Conservation (phyloP, 2,888 invertebrate species). For the Plagodis dolabraria region DNA sequence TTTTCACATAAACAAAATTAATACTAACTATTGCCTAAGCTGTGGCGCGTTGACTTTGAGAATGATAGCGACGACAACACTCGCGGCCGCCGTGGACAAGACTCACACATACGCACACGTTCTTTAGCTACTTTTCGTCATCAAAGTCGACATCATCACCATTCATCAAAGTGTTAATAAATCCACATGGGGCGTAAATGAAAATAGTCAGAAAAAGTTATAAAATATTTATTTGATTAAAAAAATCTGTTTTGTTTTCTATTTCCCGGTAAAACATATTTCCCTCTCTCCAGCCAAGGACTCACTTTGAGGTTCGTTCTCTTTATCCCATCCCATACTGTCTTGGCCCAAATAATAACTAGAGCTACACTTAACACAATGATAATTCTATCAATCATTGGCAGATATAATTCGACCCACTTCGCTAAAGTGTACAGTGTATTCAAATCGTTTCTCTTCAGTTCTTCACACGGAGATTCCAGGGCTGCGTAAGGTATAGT, state of each 20-base stretch:
- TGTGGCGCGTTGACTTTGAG: too few species aligned
- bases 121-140: too few species aligned
- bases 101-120: too few species aligned
- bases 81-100: too few species aligned
- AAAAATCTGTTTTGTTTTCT: not conserved
- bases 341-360: conserved; percentile 41
- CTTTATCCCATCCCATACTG: conserved; percentile 51
- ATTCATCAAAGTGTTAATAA: too few species aligned
- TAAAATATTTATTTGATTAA: too few species aligned
- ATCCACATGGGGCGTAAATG: too few species aligned
- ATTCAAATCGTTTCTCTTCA: conserved; percentile 38
- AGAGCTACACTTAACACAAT: conserved; percentile 46
- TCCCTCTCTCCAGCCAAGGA: conserved; percentile 56
- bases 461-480: conserved; percentile 49
- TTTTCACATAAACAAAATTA: too few species aligned
- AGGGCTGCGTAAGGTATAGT: conserved; percentile 54
- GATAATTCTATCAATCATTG: conserved; percentile 51
- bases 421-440: conserved; percentile 38
- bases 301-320: conserved; percentile 53
- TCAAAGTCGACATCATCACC: too few species aligned
- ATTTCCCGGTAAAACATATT: conserved; percentile 40
- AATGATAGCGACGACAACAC: too few species aligned
- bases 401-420: conserved; percentile 43
- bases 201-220: too few species aligned
- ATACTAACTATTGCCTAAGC: too few species aligned